Base-by-base conservation (phyloP, 2,888 invertebrate genomes). In the Eupithecia abbreviata region DNA sequence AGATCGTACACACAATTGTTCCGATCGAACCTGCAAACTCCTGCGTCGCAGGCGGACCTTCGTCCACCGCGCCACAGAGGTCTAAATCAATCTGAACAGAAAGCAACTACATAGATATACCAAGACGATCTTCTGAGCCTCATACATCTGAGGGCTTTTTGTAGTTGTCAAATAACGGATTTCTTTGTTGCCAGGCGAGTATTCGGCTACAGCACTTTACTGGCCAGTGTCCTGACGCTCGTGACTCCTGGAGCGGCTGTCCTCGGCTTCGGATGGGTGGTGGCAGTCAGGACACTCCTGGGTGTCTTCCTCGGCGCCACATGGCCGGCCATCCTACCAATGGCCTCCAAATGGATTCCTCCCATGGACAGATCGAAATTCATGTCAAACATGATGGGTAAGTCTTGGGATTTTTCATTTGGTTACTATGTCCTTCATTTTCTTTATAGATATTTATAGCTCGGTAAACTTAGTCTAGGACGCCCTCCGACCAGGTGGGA, bases 331-430 rank as follows among this genome's bases (percentile, higher is more conserved):
- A 98, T 99, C 87, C 98, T 98, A 78, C 98, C 98, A 5, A 97
- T 99, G 96, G 98, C 98, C 62, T 98, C 98, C 9, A 97, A 97
- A 81, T 99, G 99, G 99, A 98, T 99, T 77, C 99, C 99, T 9
- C 98, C 98, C 13, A 96, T 97, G 95, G 99, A 99, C 89, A 96
- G 99, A 82, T 98, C 98, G 67, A 98, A 98, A 90, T 98, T 99
- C 90, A 98, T 98, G 90, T 97, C 98, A 10, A 97, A 98, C 86
- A 98, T 98, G 97, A 98, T 98, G 97, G 98, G 97, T 97, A 90
- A 95, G 95, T 92, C 47, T 18, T 67, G 67, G 43, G 15, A 41
- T 30, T 72, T 68, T 51, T 47, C 51, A 49, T 71, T 71, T 15
- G 9, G 15, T 65, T n/a, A n/a, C 42, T 9, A 45, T 42, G 42